Evolutionary conservation across 2,888 invertebrate genomes (phyloP).

Genomic region (Tenthredo scrophulariae): DNA sequence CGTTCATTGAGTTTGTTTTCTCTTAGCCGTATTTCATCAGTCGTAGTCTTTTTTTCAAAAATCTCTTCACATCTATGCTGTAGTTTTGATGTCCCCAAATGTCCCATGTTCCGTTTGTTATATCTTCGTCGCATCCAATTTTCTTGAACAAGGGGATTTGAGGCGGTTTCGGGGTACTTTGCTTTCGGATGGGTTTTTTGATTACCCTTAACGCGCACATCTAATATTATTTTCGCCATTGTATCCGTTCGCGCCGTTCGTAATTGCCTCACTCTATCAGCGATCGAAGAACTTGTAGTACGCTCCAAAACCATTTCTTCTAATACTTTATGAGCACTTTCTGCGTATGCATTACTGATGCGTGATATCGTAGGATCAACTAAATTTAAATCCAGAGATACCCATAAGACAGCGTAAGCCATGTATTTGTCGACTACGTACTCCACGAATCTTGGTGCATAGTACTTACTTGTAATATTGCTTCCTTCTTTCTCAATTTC

Average conservation of each 20-base stretch:
- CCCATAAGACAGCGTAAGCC: constrained; percentile 59
- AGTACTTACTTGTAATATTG: constrained; percentile 46
- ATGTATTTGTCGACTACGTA: constrained; percentile 57
- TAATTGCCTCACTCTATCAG: constrained; percentile 41
- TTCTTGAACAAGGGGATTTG: not conserved
- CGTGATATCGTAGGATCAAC: constrained; percentile 56
- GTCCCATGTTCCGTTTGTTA: too few species aligned
- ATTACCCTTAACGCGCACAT: constrained; percentile 38
- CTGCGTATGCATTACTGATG: constrained; percentile 59
- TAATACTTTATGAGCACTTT: constrained; percentile 26
- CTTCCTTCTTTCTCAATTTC: not conserved
- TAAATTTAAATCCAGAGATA: constrained; percentile 55
- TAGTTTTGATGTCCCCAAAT: too few species aligned
- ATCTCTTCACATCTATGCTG: not conserved
- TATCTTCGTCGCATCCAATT: not conserved
- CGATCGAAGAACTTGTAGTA: constrained; percentile 10
- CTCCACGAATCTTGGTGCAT: constrained; percentile 57
- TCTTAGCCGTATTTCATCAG: not conserved
- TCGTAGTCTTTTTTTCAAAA: not conserved
- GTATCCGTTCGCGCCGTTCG: not conserved
- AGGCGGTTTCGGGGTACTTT: not conserved
- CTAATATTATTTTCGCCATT: constrained; percentile 17
- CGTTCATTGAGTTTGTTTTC: not conserved
- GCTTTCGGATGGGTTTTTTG: not conserved
- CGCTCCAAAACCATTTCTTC: constrained; percentile 37